phyloP scores from a whole-genome alignment of 1,140 invertebrate genomes.

The Drosophila biarmipes region DNA sequence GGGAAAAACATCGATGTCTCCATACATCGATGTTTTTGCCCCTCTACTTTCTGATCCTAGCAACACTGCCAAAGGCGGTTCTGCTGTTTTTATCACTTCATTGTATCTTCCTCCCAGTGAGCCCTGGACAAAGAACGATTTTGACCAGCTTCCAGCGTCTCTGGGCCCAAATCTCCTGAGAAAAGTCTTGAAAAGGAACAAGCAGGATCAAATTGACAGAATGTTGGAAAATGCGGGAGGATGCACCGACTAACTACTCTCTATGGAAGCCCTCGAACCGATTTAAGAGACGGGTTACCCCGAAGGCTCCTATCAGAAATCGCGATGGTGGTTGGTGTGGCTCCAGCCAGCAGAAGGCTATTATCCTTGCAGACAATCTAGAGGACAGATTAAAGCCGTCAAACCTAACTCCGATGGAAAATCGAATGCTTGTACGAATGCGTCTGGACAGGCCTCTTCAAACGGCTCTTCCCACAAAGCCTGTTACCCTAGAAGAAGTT shows the following conservation, averaged over 20 bases:
- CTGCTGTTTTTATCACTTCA: neutral
- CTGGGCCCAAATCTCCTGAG: constrained; percentile 4
- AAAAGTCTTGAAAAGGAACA: constrained; percentile 4
- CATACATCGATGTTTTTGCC: too few relatives aligned
- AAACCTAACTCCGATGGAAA: neutral
- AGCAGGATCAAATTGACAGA: too few relatives aligned
- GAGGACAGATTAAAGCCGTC: neutral
- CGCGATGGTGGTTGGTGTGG: constrained; percentile 11
- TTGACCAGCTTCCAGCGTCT: constrained; percentile 1
- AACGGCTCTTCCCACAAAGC: neutral
- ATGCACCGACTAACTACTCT: too few relatives aligned
- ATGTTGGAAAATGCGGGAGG: too few relatives aligned
- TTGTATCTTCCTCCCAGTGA: constrained; percentile 8
- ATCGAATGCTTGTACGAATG: neutral
- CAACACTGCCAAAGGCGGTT: too few relatives aligned
- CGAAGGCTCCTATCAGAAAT: too few relatives aligned
- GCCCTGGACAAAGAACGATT: constrained; percentile 13
- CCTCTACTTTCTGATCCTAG: too few relatives aligned
- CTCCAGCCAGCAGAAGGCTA: neutral
- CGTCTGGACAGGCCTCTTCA: neutral
- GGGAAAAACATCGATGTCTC: too few relatives aligned
- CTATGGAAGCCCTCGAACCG: neutral
- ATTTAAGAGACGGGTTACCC: constrained; percentile 13
- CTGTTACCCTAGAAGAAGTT: neutral
- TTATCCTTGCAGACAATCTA: neutral